phyloP scores from a whole-genome alignment of 2,797 vertebrate genomes.

The Falco columbarius region DNA sequence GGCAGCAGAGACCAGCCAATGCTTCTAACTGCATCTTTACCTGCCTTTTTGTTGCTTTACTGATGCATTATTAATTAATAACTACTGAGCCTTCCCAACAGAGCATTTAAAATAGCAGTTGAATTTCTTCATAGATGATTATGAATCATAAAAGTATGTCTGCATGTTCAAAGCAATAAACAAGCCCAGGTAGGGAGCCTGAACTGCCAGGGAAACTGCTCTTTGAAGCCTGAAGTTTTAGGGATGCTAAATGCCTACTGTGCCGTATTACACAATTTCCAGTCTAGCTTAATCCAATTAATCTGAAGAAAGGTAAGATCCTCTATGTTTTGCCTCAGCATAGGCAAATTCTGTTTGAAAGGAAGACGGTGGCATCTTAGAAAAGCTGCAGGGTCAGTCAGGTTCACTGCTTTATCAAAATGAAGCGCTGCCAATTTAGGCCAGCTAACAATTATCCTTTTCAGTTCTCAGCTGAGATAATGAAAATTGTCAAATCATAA shows the following conservation, averaged over 20 bases:
- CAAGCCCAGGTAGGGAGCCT: slow-evolving; percentile 4
- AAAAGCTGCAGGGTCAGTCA: neutral
- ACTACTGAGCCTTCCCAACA: slow-evolving; percentile 55
- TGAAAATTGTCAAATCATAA: neutral
- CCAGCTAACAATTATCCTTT: neutral
- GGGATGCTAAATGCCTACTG: neutral
- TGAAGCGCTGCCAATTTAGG: neutral
- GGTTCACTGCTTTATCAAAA: neutral
- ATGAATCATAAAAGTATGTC: slow-evolving; percentile 18
- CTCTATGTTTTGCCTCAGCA: neutral
- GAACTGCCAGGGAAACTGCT: slow-evolving; percentile 50
- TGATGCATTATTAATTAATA: slow-evolving; percentile 75
- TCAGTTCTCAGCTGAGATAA: neutral
- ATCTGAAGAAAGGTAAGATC: neutral
- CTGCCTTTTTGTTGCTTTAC: slow-evolving; percentile 48
- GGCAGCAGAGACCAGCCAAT: slow-evolving; percentile 14
- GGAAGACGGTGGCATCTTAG: neutral
- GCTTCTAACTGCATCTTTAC: neutral
- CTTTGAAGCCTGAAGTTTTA: slow-evolving; percentile 44
- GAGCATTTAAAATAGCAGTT: slow-evolving; percentile 69
- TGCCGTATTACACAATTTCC: neutral
- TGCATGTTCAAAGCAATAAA: slow-evolving; percentile 62
- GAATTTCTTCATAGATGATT: slow-evolving; percentile 56
- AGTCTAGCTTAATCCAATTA: slow-evolving; percentile 26
- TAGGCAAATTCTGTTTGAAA: neutral